Percentiles rank a stretch among this genome's conserved stretches.
Conservation (phyloP, 37 sponge, comb jelly and placozoan genomes). For the Aphrocallistes beatrix region DNA sequence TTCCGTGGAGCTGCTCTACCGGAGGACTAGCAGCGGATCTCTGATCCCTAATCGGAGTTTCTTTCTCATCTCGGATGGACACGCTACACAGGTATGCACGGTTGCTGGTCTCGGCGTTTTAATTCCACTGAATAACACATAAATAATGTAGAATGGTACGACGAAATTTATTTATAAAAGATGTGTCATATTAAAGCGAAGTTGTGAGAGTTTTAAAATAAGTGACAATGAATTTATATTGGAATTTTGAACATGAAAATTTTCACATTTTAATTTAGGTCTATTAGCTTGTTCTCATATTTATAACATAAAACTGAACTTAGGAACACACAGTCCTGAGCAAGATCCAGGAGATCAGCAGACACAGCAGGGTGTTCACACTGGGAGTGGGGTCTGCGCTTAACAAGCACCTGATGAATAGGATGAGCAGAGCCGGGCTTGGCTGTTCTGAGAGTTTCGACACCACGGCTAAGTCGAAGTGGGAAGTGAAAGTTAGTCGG, state of each 20-base stretch:
- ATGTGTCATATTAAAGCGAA: too few relatives aligned
- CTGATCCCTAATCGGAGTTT: conserved; percentile 65
- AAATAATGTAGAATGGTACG: too few relatives aligned
- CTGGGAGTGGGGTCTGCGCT: conserved; percentile 46
- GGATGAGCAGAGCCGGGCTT: conserved; percentile 73
- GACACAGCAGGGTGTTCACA: background rate
- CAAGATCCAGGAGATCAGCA: background rate
- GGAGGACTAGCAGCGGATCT: conserved; percentile 21
- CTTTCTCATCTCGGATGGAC: conserved; percentile 82
- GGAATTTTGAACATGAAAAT: too few relatives aligned
- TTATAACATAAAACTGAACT: background rate
- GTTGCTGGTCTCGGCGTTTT: too few relatives aligned
- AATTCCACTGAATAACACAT: too few relatives aligned
- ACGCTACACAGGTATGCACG: conserved; percentile 58
- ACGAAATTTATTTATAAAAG: too few relatives aligned
- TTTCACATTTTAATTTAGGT: too few relatives aligned
- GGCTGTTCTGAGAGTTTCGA: conserved; percentile 76
- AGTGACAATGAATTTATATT: too few relatives aligned
- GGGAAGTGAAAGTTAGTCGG: conserved; percentile 66
- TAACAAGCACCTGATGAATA: conserved; percentile 71
- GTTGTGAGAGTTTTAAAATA: too few relatives aligned
- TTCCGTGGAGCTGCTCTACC: conserved; percentile 43
- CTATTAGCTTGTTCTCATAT: too few relatives aligned
- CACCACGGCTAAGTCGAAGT: conserved; percentile 69
- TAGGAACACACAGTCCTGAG: background rate